Evolutionary conservation across 2,113 vertebrate species (phyloP).

Genomic region (Gadus macrocephalus): DNA sequence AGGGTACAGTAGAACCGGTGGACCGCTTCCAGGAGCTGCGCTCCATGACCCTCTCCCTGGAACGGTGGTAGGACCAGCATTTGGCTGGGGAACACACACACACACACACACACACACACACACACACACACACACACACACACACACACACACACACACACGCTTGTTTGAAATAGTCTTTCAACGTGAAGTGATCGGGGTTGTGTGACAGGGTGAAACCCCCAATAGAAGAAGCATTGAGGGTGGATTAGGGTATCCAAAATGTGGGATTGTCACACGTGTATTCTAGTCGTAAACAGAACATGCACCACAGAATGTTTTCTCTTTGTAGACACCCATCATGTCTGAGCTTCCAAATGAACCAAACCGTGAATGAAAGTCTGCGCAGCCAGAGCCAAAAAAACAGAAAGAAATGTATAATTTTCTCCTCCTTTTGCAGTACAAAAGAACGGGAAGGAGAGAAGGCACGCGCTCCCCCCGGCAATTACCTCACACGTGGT

Average conservation of each 20-base stretch:
- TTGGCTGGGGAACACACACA: constrained; percentile 76
- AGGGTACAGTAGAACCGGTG: constrained; percentile 90
- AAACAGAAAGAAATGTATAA: constrained; percentile 77
- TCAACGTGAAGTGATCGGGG: no score
- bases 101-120: background rate
- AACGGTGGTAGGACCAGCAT: constrained; percentile 97
- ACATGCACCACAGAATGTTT: background rate
- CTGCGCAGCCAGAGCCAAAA: constrained; percentile 69
- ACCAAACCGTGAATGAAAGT: constrained; percentile 65
- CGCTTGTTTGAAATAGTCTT: constrained; percentile 16
- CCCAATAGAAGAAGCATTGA: constrained; percentile 19
- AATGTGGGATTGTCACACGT: no score
- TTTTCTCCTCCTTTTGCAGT: constrained; percentile 74
- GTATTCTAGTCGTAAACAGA: no score
- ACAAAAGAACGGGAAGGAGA: constrained; percentile 85
- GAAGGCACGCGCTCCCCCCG: constrained; percentile 89
- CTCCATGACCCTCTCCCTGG: constrained; percentile 97
- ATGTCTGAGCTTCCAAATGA: constrained; percentile 59
- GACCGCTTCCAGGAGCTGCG: constrained; percentile 94
- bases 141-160: constrained; percentile 1
- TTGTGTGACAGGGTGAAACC: no score
- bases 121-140: constrained; percentile 7
- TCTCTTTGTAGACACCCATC: constrained; percentile 63
- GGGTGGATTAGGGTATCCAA: constrained; percentile 43
- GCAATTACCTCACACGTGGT: constrained; percentile 99